Conservation (phyloP, 2,888 invertebrate genomes). For the Diabrotica balteata region DNA sequence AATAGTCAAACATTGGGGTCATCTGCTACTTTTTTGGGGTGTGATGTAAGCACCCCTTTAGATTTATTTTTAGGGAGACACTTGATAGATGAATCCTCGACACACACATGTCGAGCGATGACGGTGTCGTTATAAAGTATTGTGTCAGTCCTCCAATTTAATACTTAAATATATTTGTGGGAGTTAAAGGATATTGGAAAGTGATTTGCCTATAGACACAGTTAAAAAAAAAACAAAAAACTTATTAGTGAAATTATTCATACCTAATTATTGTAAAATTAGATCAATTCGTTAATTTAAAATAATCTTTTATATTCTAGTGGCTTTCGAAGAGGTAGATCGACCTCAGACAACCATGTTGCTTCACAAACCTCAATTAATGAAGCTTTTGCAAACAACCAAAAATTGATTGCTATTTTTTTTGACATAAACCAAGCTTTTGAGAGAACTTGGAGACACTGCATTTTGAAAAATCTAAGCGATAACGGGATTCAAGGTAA, state of each 20-base stretch:
- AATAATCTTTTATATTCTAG: no score
- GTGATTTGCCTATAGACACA: no score
- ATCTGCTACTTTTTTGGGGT: constrained; percentile 5
- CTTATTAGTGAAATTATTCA: not conserved
- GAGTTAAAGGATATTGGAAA: not conserved
- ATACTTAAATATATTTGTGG: not conserved
- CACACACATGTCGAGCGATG: not conserved
- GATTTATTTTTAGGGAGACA: constrained; percentile 5
- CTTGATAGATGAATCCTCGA: not conserved
- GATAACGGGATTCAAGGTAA: no score
- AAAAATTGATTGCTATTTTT: no score
- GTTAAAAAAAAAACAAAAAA: not conserved
- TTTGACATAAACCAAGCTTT: no score
- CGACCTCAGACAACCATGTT: no score
- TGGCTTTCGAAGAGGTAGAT: no score
- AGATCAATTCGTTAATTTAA: not conserved
- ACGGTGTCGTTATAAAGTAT: not conserved
- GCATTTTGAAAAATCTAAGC: no score
- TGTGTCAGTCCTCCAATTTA: not conserved
- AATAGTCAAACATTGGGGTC: constrained; percentile 3
- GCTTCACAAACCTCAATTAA: no score
- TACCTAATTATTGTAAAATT: no score
- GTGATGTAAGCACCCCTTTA: not conserved
- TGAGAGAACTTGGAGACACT: no score
- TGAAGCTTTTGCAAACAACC: no score